Evolutionary conservation across 2,113 vertebrate species (phyloP), one percentile per base, ranked within the genome.

Genomic region (Marcusenius ussheri): DNA sequence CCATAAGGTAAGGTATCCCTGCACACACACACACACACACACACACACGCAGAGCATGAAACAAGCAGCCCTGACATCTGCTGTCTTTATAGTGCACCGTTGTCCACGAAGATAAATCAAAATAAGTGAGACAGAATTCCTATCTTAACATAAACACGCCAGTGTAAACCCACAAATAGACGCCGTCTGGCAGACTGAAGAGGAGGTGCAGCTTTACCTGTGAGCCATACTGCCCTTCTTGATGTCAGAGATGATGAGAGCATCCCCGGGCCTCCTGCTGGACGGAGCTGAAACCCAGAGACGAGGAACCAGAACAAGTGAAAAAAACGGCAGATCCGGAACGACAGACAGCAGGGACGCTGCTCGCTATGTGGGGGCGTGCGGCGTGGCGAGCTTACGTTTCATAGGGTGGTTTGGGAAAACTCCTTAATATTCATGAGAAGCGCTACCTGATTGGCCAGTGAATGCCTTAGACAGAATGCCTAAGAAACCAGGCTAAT

Each of bases 221-320:
- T 99, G 98, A 35, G 98, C 98, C 31, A 99, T 98, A 62, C 98
- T 99, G 93, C 98, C 98, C 92, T 99, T 99, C 95, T 99, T 99
- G 95, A 99, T 99, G 96, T 99, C 98, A 27, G 98, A 99, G 94
- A 99, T 99, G 95, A 99, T 98, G 89, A 99, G 96, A 70, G 98
- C 97, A 87, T 99, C 98, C 2, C 98, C 97, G 39, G 97, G 96
- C 92, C 98, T 99, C 94, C 98, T 96, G 88, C 97, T 99, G 91
- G 98, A 98, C 27, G 98, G 98, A 93, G 98, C 98, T 99, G 89
- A 47, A 21, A 45, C 70, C 58, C 62, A 27, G 88, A 45, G 27
- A 80, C n/a, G 47, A 83, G 9, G 9, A 49, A 15, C 24, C 62
- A 74, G 45, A 62, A 66, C 6, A 19, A 27, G n/a, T 50, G 85